These are phyloP conservation scores for Scaptomyza tumidula DNA, from an alignment of 2,888 invertebrate species.

Conservation along the genomic window DNA sequence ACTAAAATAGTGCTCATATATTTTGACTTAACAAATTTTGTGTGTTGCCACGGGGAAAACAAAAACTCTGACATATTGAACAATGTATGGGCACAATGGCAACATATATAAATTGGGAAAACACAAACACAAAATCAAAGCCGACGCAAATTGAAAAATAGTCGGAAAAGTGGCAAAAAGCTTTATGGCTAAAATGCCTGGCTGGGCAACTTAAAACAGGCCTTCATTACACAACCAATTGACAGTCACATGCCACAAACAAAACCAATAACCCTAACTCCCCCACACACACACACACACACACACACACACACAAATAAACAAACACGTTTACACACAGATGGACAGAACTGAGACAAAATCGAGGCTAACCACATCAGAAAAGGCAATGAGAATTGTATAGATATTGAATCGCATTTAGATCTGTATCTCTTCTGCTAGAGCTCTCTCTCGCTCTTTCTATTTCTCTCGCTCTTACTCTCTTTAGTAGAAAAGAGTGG, in stretches of 20 bases:
- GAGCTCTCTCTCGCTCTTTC: not conserved
- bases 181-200: constrained; percentile 46
- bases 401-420: constrained; percentile 65
- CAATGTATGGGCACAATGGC: constrained; percentile 18
- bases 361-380: constrained; percentile 62
- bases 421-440: constrained; percentile 20
- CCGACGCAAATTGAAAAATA: constrained; percentile 59
- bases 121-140: constrained; percentile 51
- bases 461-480: not conserved
- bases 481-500: constrained; percentile 35
- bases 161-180: constrained; percentile 37
- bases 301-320: constrained; percentile 2
- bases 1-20: not conserved
- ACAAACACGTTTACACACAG: not conserved
- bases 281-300: constrained; percentile 20
- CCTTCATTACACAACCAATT: constrained; percentile 66
- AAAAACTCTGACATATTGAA: constrained; percentile 41
- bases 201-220: constrained; percentile 53
- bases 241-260: constrained; percentile 76
- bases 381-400: constrained; percentile 54
- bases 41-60: constrained; percentile 19
- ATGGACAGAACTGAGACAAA: constrained; percentile 52
- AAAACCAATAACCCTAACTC: constrained; percentile 49
- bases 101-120: constrained; percentile 11
- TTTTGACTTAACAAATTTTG: constrained; percentile 31